Evolutionary conservation across 2,797 vertebrate genomes (phyloP).

Genomic region (Florisuga fusca): DNA sequence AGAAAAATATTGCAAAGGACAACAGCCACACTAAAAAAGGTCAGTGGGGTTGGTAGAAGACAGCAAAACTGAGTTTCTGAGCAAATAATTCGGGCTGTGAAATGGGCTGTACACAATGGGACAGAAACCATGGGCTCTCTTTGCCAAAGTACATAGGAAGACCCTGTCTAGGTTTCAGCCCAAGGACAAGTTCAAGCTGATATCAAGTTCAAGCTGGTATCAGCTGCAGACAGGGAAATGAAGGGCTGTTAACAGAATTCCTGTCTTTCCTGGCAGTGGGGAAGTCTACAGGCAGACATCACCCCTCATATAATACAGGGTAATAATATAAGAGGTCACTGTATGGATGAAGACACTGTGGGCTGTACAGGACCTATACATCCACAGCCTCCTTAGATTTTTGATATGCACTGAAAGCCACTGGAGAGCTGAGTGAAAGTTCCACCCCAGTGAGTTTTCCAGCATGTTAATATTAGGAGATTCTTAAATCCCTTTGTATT

Average conservation of each 20-base stretch:
- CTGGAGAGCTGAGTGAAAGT: background rate
- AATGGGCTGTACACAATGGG: background rate
- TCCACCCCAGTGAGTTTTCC: background rate
- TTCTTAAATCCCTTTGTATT: background rate
- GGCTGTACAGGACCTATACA: background rate
- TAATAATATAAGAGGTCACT: background rate
- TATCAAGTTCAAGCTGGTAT: too few relatives aligned
- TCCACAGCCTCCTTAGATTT: background rate
- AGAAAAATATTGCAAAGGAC: background rate
- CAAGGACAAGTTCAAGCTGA: background rate
- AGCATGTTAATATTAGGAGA: accelerated
- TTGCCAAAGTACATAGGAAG: background rate
- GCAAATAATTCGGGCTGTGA: background rate
- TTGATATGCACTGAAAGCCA: background rate
- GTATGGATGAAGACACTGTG: background rate
- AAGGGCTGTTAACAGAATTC: background rate
- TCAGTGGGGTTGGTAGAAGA: background rate
- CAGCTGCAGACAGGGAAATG: background rate
- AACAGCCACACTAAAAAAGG: background rate
- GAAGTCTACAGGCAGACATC: background rate
- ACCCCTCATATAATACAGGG: background rate
- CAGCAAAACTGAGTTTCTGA: background rate
- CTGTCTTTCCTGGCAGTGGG: background rate
- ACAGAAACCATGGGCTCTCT: background rate
- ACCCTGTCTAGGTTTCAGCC: background rate